A percentile compares a stretch with the other conserved stretches of the same genome.
Evolutionary conservation across 2,797 vertebrate species (phyloP).

Genomic region (Anniella stebbinsi): DNA sequence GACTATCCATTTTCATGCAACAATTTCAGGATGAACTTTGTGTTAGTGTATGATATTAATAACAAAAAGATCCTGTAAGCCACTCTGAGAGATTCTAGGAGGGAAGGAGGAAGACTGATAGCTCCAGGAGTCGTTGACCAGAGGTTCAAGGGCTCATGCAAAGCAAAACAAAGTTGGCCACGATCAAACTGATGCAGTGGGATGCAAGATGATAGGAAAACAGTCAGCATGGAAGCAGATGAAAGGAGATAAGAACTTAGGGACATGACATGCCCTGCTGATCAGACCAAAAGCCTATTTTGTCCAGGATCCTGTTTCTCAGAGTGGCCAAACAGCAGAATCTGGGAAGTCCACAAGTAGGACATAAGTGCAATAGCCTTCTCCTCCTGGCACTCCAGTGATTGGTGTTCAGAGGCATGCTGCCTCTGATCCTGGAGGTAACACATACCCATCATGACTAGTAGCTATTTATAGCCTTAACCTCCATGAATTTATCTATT

Average conservation of each 20-base stretch:
- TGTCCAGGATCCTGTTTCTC: not conserved
- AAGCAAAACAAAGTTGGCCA: too few relatives aligned
- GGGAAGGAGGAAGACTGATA: not conserved
- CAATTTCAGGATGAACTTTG: not conserved
- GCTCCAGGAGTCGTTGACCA: not conserved
- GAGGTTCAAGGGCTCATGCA: not conserved
- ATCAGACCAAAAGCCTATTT: not conserved
- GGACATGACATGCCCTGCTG: too few relatives aligned
- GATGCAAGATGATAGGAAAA: too few relatives aligned
- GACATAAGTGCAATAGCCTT: not conserved
- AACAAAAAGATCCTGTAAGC: too few relatives aligned
- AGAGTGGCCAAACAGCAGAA: not conserved
- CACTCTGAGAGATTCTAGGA: not conserved
- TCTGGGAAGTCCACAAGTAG: not conserved
- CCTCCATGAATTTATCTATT: not conserved
- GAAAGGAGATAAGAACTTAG: too few relatives aligned
- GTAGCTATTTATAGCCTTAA: too few relatives aligned
- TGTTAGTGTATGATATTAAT: not conserved
- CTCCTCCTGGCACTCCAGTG: not conserved
- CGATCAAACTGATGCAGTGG: too few relatives aligned
- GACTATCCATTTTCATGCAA: not conserved
- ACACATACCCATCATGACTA: too few relatives aligned
- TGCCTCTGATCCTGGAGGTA: too few relatives aligned
- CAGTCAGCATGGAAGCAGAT: too few relatives aligned
- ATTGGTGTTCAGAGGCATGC: not conserved